Evolutionary conservation across 2,888 invertebrate genomes (phyloP).

Genomic region (Amiota mariae): DNA sequence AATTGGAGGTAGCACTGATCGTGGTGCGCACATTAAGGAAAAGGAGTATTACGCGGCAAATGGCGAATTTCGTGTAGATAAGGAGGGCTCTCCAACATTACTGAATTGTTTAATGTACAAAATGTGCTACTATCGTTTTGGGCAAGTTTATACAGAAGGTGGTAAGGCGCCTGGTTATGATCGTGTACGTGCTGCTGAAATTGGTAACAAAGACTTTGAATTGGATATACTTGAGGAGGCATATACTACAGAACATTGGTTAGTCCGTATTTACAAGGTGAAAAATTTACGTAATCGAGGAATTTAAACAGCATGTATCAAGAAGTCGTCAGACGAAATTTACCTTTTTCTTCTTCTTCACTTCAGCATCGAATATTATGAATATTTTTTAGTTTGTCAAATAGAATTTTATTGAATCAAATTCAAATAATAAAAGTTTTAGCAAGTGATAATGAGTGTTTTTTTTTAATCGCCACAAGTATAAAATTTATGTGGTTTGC

Average conservation of each 20-base stretch:
- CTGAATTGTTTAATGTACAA: constrained; percentile 99
- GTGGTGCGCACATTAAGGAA: constrained; percentile 96
- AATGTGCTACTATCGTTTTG: constrained; percentile 99
- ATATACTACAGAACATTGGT: constrained; percentile 99
- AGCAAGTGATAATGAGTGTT: no score
- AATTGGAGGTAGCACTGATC: constrained; percentile 95
- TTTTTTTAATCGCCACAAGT: no score
- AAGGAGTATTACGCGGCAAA: constrained; percentile 95
- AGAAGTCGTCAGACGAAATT: neutral
- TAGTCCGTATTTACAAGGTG: constrained; percentile 98
- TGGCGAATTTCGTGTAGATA: constrained; percentile 97
- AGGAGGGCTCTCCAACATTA: constrained; percentile 91
- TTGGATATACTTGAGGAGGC: constrained; percentile 99
- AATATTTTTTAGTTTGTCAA: neutral
- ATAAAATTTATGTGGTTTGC: no score
- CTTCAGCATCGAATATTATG: neutral
- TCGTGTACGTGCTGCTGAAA: constrained; percentile 96
- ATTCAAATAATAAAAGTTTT: no score
- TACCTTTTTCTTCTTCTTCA: no score
- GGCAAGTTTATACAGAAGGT: constrained; percentile 94
- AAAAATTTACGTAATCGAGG: constrained; percentile 94
- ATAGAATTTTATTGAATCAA: no score
- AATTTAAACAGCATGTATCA: constrained; percentile 74
- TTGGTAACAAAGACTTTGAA: constrained; percentile 98
- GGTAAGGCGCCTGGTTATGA: constrained; percentile 97